Evolutionary conservation across 2,797 vertebrate species (phyloP), one percentile per base, ranked within the genome.

Genomic region (Gephyroberyx darwinii): DNA sequence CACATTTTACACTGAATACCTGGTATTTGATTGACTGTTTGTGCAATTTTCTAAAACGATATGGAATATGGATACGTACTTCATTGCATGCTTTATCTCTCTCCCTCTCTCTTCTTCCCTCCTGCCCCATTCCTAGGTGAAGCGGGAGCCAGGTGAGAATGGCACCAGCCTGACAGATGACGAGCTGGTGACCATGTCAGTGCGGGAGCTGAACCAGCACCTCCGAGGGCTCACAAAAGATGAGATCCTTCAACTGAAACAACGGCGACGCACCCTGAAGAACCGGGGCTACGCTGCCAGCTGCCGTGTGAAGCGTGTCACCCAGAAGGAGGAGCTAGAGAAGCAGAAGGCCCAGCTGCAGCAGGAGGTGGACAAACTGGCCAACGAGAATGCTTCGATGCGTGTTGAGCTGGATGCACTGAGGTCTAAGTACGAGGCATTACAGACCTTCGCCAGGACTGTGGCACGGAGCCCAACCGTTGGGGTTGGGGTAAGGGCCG

Each of bases 261-360:
- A 99, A 90, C 96, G 98, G 3, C 92, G 98, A 52, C 96, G 98
- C 86, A 99, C 98, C 2, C 95, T 99, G 64, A 99, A 99, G 92
- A 99, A 99, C 92, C 94, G 98, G 0, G 98, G 97, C 81, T 99
- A 99, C 0, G 98, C 98, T 0, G 98, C 98, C 85, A 99, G 98
- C 94, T 99, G 98, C 91, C 93, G 98, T 0, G 98, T 99, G 75
- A 99, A 99, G 89, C 92, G 98, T 0, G 98, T 99, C 52, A 99
- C 98, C 4, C 98, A 99, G 93, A 99, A 98, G 92, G 98, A 99
- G 91, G 97, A 99, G 95, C 93, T 99, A 88, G 98, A 99, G 92
- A 95, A 95, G 88, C 98, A 99, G 94, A 99, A 98, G 94, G 95
- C 95, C 1, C 96, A 96, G 91, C 94, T 99, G 72, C 98, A 99